Evolutionary conservation across 2,888 invertebrate species (phyloP), one percentile per base, ranked within the genome.

Genomic region (Gasteruption jaculator): DNA sequence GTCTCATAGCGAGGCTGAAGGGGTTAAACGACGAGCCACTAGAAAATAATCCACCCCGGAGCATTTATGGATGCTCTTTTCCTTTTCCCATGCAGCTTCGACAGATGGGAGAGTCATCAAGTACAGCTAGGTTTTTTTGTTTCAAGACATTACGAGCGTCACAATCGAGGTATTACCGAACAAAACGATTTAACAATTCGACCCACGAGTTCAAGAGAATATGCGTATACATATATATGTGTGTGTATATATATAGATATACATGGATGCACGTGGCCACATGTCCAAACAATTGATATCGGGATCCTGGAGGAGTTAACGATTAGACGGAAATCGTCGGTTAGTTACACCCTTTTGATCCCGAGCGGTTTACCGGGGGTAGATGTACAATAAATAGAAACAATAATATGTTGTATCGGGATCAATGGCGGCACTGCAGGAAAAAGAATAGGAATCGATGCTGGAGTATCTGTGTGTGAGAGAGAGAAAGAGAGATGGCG

Each of bases 11-110:
- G n/a, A n/a, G n/a, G n/a, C n/a, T n/a, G 47, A 50, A 53, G 53
- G 68, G 66, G 59, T 66, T 69, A 68, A 69, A 65, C 65, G 67
- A 65, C 58, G 60, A 61, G 60, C 63, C 65, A 68, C 68, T 67
- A 65, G 65, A 67, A 66, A 67, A 49, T 62, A 58, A 65, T 61
- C 57, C 59, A n/a, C n/a, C 60, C 47, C 52, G 50, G 47, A 49
- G 48, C 52, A 53, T 55, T 57, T 53, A 59, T 58, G 63, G 68
- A 68, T 68, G 69, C 69, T 69, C 69, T 68, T 68, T 66, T 60
- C 58, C 30, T 39, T 46, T 40, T 8, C 42, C 50, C 40, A 36
- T 37, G 22, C 29, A 30, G 20, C 15, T 46, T 44, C 58, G 63
- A 65, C 65, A 65, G 65, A 65, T 65, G 64, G 65, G n/a, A n/a